Percentiles rank a stretch among this genome's conserved stretches.
phyloP scores from a whole-genome alignment of 2,888 invertebrate genomes.

The Torymus auratus region DNA sequence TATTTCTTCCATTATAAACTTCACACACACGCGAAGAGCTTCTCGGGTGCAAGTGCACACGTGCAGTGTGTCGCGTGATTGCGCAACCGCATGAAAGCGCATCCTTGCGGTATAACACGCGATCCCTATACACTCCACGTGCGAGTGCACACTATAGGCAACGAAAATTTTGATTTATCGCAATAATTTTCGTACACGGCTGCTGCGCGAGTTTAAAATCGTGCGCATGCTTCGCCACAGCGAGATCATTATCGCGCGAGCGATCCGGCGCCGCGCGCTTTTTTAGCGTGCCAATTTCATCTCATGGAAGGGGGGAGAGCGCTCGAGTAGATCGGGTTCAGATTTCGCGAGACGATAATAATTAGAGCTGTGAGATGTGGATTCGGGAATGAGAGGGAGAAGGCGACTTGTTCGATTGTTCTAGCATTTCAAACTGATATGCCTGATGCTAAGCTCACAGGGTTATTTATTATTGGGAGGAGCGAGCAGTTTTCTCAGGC shows the following conservation, averaged over 20 bases:
- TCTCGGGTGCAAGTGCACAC: no score
- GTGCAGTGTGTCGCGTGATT: no score
- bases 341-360: constrained; percentile 28
- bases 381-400: neutral
- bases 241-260: constrained; percentile 11
- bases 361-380: constrained; percentile 21
- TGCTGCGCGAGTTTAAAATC: no score
- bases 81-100: no score
- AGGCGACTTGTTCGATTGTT: neutral
- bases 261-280: constrained; percentile 1
- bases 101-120: no score
- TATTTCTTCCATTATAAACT: no score
- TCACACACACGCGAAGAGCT: no score
- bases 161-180: no score
- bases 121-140: no score
- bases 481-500: neutral
- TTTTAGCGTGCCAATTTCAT: constrained; percentile 17
- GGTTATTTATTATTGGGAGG: constrained; percentile 4
- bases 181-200: no score
- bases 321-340: constrained; percentile 7
- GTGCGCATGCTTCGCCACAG: no score
- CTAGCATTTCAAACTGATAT: neutral
- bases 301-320: neutral
- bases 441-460: neutral
- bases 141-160: no score